phyloP scores from a whole-genome alignment of 2,113 vertebrate species.

The Chrysochloris asiatica region DNA sequence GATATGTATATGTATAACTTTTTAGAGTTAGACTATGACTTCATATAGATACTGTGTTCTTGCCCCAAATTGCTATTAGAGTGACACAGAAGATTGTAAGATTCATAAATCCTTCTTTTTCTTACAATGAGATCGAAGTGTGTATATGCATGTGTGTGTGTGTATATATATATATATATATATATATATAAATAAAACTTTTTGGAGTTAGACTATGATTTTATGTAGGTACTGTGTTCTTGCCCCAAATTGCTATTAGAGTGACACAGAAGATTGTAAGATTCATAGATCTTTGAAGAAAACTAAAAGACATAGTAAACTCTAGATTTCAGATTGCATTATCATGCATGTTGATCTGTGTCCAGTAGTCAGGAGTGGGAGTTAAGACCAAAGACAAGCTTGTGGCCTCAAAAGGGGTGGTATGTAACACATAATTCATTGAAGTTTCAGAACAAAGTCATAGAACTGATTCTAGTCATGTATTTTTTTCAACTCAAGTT shows the following conservation, averaged over 20 bases:
- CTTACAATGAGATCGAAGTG: neutral
- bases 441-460: neutral
- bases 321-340: neutral
- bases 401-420: neutral
- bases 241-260: neutral
- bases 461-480: neutral
- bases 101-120: neutral
- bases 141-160: too few relatives aligned
- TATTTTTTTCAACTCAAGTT: neutral
- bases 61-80: neutral
- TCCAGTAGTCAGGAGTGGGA: neutral
- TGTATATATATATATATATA: too few relatives aligned
- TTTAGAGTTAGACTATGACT: too few relatives aligned
- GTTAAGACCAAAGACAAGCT: neutral
- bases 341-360: neutral
- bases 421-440: neutral
- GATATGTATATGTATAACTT: too few relatives aligned
- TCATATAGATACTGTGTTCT: neutral
- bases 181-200: too few relatives aligned
- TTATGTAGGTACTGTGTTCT: neutral
- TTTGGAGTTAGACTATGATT: too few relatives aligned
- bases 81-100: neutral
- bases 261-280: neutral
- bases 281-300: neutral
- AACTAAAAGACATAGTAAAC: neutral